Evolutionary conservation across 2,113 vertebrate species (phyloP), one percentile per base, ranked within the genome.

Genomic region (Drymodes brunneopygia): DNA sequence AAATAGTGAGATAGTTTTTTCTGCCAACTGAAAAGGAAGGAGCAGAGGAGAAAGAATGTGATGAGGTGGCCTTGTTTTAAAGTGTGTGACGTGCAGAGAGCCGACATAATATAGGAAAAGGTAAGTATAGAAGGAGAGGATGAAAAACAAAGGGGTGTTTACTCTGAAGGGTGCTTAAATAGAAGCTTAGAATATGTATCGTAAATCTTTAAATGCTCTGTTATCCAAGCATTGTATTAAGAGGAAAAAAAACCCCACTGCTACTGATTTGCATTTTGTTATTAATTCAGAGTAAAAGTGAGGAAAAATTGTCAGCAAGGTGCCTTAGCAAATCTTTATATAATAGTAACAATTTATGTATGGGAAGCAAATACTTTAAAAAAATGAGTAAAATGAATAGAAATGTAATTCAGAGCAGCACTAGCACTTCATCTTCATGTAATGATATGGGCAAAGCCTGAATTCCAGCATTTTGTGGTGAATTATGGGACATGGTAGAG

Each of bases 181-280:
- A n/a, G n/a, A n/a, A n/a, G n/a, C n/a, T n/a, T n/a, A n/a, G n/a
- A n/a, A 94, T 88, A 86, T 40, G 38, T 82, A 79, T 78, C 86
- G 70, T 61, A 86, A 40, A 84, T 74, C 61, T 97, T 94, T 89
- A 85, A 95, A 84, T 58, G 77, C 75, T 95, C 69, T 94, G 62
- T 86, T 90, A 83, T 87, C 66, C 86, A 94, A 94, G 28, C 56
- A 88, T 79, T 88, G 56, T 91, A 85, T 66, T 83, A 93, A 96
- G 60, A 62, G 27, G 65, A 66, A 77, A 42, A 81, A 51, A 93
- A 81, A 2, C 0, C 35, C 38, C 56, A 77, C 54, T 90, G 35
- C 16, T 65, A 56, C 73, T 90, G 71, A 93, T 95, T 96, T 97
- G 65, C 85, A 93, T 97, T 97, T 95, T 95, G 27, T 96, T 96